phyloP scores from a whole-genome alignment of 2,888 invertebrate species.

The Labia minor region DNA sequence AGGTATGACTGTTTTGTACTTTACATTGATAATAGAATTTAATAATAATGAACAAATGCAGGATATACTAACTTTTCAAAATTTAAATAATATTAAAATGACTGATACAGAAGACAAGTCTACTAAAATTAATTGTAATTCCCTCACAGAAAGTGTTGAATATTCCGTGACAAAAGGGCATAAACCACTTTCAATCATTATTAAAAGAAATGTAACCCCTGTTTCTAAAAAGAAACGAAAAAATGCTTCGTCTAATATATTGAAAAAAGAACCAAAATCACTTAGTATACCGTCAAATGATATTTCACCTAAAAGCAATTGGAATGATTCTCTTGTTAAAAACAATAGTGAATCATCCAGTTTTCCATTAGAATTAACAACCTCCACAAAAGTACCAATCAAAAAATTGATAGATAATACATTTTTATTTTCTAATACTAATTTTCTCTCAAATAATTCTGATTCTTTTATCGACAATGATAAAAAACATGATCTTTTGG shows the following conservation, averaged over 20 bases:
- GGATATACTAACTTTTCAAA: not conserved
- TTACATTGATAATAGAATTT: not conserved
- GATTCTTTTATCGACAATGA: not conserved
- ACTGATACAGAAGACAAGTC: not conserved
- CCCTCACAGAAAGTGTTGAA: not conserved
- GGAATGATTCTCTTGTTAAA: not conserved
- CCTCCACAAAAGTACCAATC: not conserved
- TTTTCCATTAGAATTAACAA: not conserved
- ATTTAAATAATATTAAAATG: not conserved
- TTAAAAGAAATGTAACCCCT: conserved; percentile 16
- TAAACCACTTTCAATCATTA: conserved; percentile 20
- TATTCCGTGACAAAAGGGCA: conserved; percentile 18
- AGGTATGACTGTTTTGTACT: not conserved
- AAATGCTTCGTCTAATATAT: not conserved
- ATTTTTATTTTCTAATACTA: not conserved
- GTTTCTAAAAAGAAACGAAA: not conserved
- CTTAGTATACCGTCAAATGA: not conserved
- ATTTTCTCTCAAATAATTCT: not conserved
- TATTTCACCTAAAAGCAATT: not conserved
- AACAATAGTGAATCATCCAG: not conserved
- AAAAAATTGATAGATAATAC: not conserved
- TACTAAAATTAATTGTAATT: not conserved
- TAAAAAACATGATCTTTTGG: not conserved
- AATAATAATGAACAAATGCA: not conserved
- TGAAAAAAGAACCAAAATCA: not conserved